phyloP scores from a whole-genome alignment of 1,140 invertebrate species.

The Bradysia coprophila region DNA sequence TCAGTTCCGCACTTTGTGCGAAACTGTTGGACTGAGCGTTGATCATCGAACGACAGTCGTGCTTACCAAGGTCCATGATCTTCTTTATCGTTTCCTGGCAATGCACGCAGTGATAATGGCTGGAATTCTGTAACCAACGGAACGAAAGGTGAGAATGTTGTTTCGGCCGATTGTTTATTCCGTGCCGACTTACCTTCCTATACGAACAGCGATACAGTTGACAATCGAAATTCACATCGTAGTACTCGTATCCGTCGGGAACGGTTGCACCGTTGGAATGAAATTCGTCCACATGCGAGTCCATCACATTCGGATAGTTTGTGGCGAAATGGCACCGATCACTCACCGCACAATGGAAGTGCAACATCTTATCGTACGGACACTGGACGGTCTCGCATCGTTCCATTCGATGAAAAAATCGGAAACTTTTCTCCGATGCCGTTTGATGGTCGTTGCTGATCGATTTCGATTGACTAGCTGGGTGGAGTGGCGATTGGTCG shows the following conservation, averaged over 20 bases:
- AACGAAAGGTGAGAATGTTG: too few species aligned
- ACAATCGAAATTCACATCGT: constrained; percentile 61
- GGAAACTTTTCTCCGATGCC: constrained; percentile 16
- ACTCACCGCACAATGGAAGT: constrained; percentile 56
- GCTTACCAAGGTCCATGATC: background rate
- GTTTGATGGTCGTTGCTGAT: background rate
- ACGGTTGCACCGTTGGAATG: constrained; percentile 50
- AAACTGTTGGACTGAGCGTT: too few species aligned
- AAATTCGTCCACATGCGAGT: constrained; percentile 61
- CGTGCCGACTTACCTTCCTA: constrained; percentile 3
- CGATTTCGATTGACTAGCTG: background rate
- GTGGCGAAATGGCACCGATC: constrained; percentile 33
- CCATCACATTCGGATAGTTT: constrained; percentile 41
- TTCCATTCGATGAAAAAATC: constrained; percentile 20
- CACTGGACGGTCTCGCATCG: constrained; percentile 30
- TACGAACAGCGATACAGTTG: constrained; percentile 40
- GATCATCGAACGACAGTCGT: background rate
- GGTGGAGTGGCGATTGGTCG: background rate
- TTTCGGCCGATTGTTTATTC: too few species aligned
- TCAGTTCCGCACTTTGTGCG: constrained; percentile 1
- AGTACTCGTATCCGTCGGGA: constrained; percentile 32
- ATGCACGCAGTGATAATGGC: constrained; percentile 57
- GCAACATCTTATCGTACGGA: constrained; percentile 29
- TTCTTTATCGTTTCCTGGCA: background rate
- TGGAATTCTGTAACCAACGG: constrained; percentile 6